Conservation (phyloP, 2,888 invertebrate species). For the Pyrocoelia pectoralis region DNA sequence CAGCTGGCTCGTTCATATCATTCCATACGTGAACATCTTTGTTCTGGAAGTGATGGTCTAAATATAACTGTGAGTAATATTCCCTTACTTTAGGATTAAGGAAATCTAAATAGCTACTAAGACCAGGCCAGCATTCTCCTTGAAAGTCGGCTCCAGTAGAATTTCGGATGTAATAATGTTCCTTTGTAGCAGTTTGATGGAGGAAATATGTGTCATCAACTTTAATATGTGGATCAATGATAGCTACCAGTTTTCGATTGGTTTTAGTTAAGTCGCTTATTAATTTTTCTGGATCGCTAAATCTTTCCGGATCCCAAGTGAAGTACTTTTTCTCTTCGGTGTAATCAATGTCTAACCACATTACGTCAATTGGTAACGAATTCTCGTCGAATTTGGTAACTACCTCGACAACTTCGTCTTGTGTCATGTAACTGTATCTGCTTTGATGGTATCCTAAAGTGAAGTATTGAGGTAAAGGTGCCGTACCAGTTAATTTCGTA, state of each 20-base stretch:
- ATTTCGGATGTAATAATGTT: conserved; percentile 83
- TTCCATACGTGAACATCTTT: conserved; percentile 93
- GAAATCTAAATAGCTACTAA: conserved; percentile 93
- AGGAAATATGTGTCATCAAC: conserved; percentile 85
- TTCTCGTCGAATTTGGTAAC: conserved; percentile 82
- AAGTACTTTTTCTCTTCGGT: conserved; percentile 96
- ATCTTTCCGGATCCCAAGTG: conserved; percentile 92
- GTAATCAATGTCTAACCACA: conserved; percentile 99
- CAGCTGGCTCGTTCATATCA: conserved; percentile 99
- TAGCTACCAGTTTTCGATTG: conserved; percentile 88
- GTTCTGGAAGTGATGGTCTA: conserved; percentile 74
- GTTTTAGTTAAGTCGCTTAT: conserved; percentile 82
- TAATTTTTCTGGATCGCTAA: conserved; percentile 85
- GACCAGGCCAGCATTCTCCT: conserved; percentile 94
- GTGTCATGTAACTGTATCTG: conserved; percentile 87
- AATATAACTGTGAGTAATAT: conserved; percentile 75
- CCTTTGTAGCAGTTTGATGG: conserved; percentile 84
- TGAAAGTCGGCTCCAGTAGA: conserved; percentile 90
- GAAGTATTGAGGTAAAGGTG: conserved; percentile 87
- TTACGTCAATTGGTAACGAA: conserved; percentile 91
- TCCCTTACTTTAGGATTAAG: conserved; percentile 83
- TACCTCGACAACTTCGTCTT: conserved; percentile 85
- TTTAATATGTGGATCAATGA: conserved; percentile 97
- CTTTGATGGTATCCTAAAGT: conserved; percentile 93
- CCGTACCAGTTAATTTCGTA: conserved; percentile 80